Percentiles rank a stretch among this genome's conserved stretches.
Evolutionary conservation across 2,797 vertebrate species (phyloP).

Genomic region (Alauda arvensis): DNA sequence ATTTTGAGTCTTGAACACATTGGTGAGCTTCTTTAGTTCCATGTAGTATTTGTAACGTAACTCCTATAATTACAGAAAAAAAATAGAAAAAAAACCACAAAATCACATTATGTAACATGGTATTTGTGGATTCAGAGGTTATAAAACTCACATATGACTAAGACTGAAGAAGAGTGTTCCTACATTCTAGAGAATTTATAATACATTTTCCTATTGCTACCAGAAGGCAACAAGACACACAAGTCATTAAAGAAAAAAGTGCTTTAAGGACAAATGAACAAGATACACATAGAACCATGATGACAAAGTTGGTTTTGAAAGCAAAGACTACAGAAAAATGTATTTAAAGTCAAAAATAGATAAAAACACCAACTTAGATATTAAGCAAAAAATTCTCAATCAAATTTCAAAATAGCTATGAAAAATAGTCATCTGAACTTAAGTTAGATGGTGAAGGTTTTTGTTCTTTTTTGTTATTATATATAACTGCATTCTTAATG

Average conservation of each 20-base stretch:
- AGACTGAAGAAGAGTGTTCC: background rate
- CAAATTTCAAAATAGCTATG: background rate
- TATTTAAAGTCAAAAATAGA: background rate
- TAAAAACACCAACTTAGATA: background rate
- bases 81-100: background rate
- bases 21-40: background rate
- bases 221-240: background rate
- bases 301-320: background rate
- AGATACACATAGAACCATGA: background rate
- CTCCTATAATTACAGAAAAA: slow-evolving; percentile 56
- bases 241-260: background rate
- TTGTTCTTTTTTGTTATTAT: background rate
- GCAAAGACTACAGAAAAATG: background rate
- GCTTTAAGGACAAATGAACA: background rate
- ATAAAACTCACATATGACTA: background rate
- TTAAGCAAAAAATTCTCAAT: background rate
- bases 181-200: background rate
- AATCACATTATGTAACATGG: background rate
- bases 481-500: background rate
- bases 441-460: fast-evolving
- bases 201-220: background rate
- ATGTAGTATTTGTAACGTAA: slow-evolving; percentile 63
- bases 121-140: background rate
- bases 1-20: slow-evolving; percentile 3
- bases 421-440: background rate